Conservation (phyloP, 2,888 invertebrate species). For the Sphaerophoria taeniata region DNA sequence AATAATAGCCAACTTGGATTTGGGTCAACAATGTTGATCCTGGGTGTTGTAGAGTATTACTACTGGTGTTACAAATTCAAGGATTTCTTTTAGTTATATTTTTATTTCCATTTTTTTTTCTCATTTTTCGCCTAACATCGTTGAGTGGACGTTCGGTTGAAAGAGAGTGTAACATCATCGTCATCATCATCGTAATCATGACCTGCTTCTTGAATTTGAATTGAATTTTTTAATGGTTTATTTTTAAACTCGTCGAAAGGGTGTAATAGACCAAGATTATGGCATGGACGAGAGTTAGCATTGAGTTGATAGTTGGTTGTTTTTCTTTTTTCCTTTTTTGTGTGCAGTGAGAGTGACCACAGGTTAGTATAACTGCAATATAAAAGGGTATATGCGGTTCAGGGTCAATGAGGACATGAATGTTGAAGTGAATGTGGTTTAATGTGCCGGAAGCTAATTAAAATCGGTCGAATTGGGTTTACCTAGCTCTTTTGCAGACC, state of each 20-base stretch:
- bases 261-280: slow-evolving; percentile 6
- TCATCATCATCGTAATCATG: slow-evolving; percentile 43
- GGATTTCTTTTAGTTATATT: slow-evolving; percentile 50
- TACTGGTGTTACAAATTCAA: slow-evolving; percentile 68
- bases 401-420: slow-evolving; percentile 36
- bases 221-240: slow-evolving; percentile 55
- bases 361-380: slow-evolving; percentile 32
- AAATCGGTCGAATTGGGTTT: slow-evolving; percentile 32
- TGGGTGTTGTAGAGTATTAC: slow-evolving; percentile 56
- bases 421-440: slow-evolving; percentile 34
- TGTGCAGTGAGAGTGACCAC: slow-evolving; percentile 31
- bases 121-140: not conserved
- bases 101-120: no score
- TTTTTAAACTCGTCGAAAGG: slow-evolving; percentile 23
- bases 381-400: slow-evolving; percentile 29
- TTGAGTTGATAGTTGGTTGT: slow-evolving; percentile 7
- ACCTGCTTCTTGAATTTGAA: slow-evolving; percentile 57
- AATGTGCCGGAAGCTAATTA: slow-evolving; percentile 44
- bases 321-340: not conserved
- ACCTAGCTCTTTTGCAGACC: slow-evolving; percentile 2
- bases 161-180: slow-evolving; percentile 38
- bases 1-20: slow-evolving; percentile 65
- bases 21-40: slow-evolving; percentile 73
- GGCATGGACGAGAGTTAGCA: not conserved
- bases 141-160: not conserved